Evolutionary conservation across 2,888 invertebrate genomes (phyloP).

Genomic region (Smittia aterrima): DNA sequence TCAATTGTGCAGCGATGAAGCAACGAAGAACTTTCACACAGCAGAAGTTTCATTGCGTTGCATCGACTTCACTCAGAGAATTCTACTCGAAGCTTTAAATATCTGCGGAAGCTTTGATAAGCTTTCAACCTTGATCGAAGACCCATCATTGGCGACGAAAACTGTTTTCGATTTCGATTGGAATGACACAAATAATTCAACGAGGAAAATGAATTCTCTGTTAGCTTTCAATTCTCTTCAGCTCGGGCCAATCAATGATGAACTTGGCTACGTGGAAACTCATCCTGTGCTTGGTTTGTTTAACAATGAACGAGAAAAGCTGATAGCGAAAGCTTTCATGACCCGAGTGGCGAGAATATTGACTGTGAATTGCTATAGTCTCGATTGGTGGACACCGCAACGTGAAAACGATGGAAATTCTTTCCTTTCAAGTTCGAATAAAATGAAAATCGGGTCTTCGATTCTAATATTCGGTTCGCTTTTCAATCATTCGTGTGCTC

Average conservation of each 20-base stretch:
- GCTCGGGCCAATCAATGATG: not conserved
- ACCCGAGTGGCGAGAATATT: not conserved
- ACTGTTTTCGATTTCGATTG: slow-evolving; percentile 19
- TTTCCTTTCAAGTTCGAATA: not conserved
- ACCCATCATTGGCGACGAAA: not conserved
- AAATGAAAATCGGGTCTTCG: not conserved
- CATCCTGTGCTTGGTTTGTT: not conserved
- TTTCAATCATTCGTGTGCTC: slow-evolving; percentile 39
- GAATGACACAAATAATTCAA: not conserved
- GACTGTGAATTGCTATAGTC: slow-evolving; percentile 5
- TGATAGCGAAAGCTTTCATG: not conserved
- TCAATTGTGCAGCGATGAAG: not conserved
- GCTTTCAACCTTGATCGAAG: not conserved
- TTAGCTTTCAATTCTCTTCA: not conserved
- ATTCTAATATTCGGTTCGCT: not conserved
- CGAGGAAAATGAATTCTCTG: not conserved
- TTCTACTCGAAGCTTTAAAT: not conserved
- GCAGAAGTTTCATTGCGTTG: not conserved
- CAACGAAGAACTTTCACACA: not conserved
- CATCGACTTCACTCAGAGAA: slow-evolving; percentile 9
- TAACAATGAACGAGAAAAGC: not conserved
- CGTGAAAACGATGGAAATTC: not conserved
- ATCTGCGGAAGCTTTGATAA: slow-evolving; percentile 6
- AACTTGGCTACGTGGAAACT: slow-evolving; percentile 8
- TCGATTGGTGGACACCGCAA: not conserved